Conservation (phyloP, 2,888 invertebrate species). For the Lagria hirta region DNA sequence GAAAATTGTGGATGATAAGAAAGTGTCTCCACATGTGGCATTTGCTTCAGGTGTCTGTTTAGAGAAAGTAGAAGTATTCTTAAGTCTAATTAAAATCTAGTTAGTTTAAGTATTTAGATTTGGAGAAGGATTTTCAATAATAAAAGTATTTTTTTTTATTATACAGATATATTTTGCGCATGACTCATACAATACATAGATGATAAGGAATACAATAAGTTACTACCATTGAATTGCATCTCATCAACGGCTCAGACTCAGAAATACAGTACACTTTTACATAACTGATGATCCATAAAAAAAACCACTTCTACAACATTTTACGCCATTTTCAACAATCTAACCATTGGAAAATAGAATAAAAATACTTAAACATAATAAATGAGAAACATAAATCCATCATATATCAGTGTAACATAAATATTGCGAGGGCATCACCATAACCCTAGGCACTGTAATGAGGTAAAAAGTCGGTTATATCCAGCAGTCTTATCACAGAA, state of each 20-base stretch:
- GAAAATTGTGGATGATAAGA: too few species aligned
- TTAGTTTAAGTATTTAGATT: too few species aligned
- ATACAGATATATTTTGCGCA: constrained; percentile 25
- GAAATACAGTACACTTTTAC: constrained; percentile 51
- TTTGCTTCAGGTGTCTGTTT: too few species aligned
- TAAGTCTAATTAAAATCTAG: too few species aligned
- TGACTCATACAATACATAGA: constrained; percentile 41
- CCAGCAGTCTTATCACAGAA: constrained; percentile 54
- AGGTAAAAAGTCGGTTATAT: constrained; percentile 51
- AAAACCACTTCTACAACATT: constrained; percentile 43
- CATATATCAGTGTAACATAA: constrained; percentile 27
- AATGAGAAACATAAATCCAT: constrained; percentile 22
- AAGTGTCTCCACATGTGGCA: too few species aligned
- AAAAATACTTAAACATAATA: constrained; percentile 30
- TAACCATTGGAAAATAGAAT: constrained; percentile 32
- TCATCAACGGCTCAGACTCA: constrained; percentile 49
- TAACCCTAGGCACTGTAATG: constrained; percentile 55
- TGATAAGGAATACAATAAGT: constrained; percentile 52
- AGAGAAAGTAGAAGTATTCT: too few species aligned
- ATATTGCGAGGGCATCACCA: constrained; percentile 48
- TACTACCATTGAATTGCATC: constrained; percentile 41
- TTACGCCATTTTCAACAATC: constrained; percentile 31
- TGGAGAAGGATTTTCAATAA: too few species aligned
- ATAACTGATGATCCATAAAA: constrained; percentile 41
- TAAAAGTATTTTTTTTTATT: too few species aligned